Evolutionary conservation across 2,797 vertebrate species (phyloP).

Genomic region (Peromyscus attwateri): DNA sequence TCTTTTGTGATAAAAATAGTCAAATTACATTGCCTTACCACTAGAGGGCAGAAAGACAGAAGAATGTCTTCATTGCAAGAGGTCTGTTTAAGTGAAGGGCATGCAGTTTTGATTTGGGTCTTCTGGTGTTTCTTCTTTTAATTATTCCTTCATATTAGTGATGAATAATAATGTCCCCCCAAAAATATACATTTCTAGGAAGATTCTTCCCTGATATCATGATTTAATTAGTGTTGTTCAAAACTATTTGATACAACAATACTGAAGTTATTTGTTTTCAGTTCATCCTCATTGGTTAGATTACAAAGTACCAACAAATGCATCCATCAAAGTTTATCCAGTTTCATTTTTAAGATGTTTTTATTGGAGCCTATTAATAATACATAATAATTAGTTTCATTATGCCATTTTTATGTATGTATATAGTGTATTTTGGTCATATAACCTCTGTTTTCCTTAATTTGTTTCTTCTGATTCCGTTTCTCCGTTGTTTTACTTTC

Average conservation of each 20-base stretch:
- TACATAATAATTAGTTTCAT: background rate
- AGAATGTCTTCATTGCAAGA: background rate
- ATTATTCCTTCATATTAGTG: conserved; percentile 9
- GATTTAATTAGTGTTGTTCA: conserved; percentile 20
- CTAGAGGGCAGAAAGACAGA: conserved; percentile 48
- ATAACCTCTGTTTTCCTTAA: background rate
- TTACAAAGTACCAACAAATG: background rate
- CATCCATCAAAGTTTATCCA: background rate
- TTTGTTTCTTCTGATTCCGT: background rate
- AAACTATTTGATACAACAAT: conserved; percentile 35
- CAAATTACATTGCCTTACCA: conserved; percentile 1
- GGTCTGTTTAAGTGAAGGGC: background rate
- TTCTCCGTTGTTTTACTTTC: background rate
- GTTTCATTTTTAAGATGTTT: background rate
- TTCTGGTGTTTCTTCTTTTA: conserved; percentile 58
- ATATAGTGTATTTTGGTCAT: background rate
- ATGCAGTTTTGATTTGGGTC: conserved; percentile 31
- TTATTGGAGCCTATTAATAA: background rate
- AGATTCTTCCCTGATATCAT: background rate
- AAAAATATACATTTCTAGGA: background rate
- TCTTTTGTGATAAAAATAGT: background rate
- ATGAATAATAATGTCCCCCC: background rate
- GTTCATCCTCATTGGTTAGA: conserved; percentile 11
- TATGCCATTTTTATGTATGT: background rate
- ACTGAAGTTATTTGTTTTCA: conserved; percentile 39